Percentiles rank a stretch among this genome's conserved stretches.
These are phyloP conservation scores for Ciconia maguari DNA, from an alignment of 2,113 vertebrate genomes.

Conservation along the genomic window DNA sequence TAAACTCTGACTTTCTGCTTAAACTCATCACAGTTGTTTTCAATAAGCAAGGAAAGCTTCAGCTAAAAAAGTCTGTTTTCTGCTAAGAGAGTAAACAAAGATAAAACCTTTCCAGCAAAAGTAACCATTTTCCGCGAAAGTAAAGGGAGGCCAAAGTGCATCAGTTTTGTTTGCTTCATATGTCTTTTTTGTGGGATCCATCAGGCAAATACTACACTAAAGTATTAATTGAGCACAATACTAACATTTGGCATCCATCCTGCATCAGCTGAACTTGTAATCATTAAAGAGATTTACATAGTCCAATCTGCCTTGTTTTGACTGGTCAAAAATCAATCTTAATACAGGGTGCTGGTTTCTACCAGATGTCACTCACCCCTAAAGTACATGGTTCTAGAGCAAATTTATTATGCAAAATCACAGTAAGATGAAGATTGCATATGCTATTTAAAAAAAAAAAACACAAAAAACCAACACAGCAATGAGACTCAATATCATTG, in stretches of 20 bases:
- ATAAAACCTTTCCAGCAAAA: constrained; percentile 31
- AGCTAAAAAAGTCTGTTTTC: background rate
- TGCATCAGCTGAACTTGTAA: constrained; percentile 17
- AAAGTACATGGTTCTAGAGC: background rate
- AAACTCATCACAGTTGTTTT: background rate
- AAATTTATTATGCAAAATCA: background rate
- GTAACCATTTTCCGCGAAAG: background rate
- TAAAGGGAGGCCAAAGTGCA: constrained; percentile 9
- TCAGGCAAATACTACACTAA: background rate
- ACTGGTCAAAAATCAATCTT: background rate
- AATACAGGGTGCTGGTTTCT: background rate
- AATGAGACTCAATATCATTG: background rate
- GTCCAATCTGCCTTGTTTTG: constrained; percentile 20
- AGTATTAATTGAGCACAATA: background rate
- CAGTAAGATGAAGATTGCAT: background rate
- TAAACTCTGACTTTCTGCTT: background rate
- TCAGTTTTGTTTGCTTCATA: background rate
- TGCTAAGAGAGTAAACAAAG: constrained; percentile 5
- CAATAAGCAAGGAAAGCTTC: background rate
- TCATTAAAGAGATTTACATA: background rate
- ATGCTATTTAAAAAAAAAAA: background rate
- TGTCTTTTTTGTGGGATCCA: background rate
- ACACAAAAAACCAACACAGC: background rate
- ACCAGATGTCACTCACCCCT: constrained; percentile 6
- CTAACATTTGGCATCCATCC: constrained; percentile 25